Conservation (phyloP, 1,140 invertebrate species). For the Eumaeus atala region DNA sequence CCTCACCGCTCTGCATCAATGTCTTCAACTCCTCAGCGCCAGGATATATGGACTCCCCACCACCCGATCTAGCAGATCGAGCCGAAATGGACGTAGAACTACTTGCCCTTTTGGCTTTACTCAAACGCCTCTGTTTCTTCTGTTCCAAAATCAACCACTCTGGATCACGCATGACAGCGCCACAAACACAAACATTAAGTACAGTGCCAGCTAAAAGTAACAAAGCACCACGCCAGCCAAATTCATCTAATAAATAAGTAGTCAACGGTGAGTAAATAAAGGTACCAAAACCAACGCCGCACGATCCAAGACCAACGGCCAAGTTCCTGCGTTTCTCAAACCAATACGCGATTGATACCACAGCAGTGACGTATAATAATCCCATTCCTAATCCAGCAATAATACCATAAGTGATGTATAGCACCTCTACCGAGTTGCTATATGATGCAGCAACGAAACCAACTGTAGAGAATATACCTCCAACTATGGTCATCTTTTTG, state of each 20-base stretch:
- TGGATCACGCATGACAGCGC: constrained; percentile 89
- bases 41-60: constrained; percentile 75
- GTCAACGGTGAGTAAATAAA: constrained; percentile 90
- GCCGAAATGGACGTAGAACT: constrained; percentile 72
- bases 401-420: constrained; percentile 90
- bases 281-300: constrained; percentile 89
- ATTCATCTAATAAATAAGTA: constrained; percentile 81
- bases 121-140: constrained; percentile 65
- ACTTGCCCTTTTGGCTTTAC: constrained; percentile 64
- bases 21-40: constrained; percentile 80
- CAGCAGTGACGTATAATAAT: constrained; percentile 90
- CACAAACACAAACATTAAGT: constrained; percentile 92
- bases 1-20: constrained; percentile 80
- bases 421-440: constrained; percentile 81
- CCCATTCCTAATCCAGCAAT: constrained; percentile 90
- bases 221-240: constrained; percentile 90
- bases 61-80: constrained; percentile 57
- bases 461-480: constrained; percentile 82
- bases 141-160: constrained; percentile 83
- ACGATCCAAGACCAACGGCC: constrained; percentile 93
- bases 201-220: constrained; percentile 88
- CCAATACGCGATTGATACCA: constrained; percentile 96
- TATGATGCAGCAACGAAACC: constrained; percentile 88
- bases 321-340: constrained; percentile 94
- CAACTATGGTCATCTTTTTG: constrained; percentile 86